A percentile compares a stretch with the other conserved stretches of the same genome.
Evolutionary conservation across 1,140 invertebrate species (phyloP).

Genomic region (Conus ventricosus): DNA sequence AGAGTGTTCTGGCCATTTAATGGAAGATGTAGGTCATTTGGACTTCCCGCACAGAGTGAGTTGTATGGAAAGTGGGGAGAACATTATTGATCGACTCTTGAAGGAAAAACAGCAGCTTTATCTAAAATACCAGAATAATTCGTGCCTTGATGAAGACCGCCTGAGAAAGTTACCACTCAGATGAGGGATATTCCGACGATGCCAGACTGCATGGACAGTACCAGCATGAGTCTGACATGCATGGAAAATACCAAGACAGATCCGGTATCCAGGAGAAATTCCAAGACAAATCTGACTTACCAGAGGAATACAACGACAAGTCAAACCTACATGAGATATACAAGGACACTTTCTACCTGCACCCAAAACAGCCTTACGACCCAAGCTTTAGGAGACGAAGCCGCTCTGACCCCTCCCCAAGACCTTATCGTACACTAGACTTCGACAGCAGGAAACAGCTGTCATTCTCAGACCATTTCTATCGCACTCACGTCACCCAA

Average conservation of each 20-base stretch:
- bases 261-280: too few species aligned
- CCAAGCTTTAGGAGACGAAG: not conserved
- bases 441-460: not conserved
- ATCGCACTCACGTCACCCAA: not conserved
- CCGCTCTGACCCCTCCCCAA: not conserved
- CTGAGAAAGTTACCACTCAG: too few species aligned
- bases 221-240: not conserved
- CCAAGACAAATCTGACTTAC: not conserved
- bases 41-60: not conserved
- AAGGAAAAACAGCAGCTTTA: not conserved
- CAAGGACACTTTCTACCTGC: not conserved
- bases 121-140: not conserved
- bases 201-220: not conserved
- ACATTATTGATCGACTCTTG: not conserved
- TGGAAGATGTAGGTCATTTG: not conserved
- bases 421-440: not conserved
- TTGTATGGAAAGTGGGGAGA: not conserved
- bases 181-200: not conserved
- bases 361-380: not conserved
- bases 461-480: not conserved
- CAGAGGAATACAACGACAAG: not conserved
- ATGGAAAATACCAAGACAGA: not conserved
- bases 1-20: not conserved
- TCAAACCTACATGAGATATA: not conserved
- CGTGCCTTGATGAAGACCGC: too few species aligned